Evolutionary conservation across 2,888 invertebrate genomes (phyloP).

Genomic region (Xylota segnis): DNA sequence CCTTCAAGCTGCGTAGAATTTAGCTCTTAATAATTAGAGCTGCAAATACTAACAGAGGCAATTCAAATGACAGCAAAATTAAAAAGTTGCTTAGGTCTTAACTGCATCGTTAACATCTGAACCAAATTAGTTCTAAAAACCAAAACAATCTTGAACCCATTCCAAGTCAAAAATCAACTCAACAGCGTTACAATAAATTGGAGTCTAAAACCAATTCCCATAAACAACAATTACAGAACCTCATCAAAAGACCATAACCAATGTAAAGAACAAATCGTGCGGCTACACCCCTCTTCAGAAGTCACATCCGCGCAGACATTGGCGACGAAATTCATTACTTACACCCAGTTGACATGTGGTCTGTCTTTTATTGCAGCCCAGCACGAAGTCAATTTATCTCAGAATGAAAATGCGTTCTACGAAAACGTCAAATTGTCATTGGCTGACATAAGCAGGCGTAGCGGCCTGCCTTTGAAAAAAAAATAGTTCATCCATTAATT

Average conservation of each 20-base stretch:
- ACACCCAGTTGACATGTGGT: constrained; percentile 47
- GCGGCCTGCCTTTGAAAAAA: constrained; percentile 28
- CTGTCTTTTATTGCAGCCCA: constrained; percentile 24
- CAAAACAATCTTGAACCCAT: too few relatives aligned
- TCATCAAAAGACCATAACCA: neutral
- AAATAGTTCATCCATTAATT: constrained; percentile 57
- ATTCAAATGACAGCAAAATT: too few relatives aligned
- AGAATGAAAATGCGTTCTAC: constrained; percentile 51
- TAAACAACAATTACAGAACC: constrained; percentile 3
- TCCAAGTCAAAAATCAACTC: constrained; percentile 13
- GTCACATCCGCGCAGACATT: neutral
- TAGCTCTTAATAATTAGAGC: too few relatives aligned
- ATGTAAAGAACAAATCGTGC: neutral
- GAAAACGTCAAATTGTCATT: constrained; percentile 43
- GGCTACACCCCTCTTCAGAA: neutral
- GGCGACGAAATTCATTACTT: constrained; percentile 32
- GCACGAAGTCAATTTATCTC: constrained; percentile 56
- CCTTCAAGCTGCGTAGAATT: too few relatives aligned
- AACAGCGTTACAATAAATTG: neutral
- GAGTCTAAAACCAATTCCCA: constrained; percentile 1
- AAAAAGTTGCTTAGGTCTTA: too few relatives aligned
- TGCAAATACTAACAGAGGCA: too few relatives aligned
- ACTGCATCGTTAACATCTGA: too few relatives aligned
- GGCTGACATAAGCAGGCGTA: neutral
- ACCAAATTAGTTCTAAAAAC: too few relatives aligned